Evolutionary conservation across 2,113 vertebrate genomes (phyloP).

Genomic region (Hypomesus transpacificus): DNA sequence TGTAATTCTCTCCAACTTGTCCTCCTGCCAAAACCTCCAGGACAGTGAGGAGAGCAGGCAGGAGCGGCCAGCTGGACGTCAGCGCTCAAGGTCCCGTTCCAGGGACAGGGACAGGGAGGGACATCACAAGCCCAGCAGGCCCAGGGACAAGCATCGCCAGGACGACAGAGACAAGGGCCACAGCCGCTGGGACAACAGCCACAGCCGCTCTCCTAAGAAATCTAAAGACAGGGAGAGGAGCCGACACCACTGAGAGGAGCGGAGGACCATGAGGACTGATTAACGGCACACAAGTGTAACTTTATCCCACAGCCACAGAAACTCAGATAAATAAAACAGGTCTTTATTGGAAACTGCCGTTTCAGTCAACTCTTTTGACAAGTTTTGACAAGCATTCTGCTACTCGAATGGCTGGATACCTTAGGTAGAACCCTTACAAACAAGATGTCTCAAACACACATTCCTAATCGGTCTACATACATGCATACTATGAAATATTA

Average conservation of each 20-base stretch:
- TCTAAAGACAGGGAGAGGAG: constrained; percentile 83
- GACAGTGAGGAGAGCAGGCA: constrained; percentile 68
- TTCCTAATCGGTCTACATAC: too few species aligned
- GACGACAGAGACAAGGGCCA: constrained; percentile 65
- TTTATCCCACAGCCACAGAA: neutral
- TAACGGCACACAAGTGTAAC: neutral
- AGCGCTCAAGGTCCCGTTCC: constrained; percentile 69
- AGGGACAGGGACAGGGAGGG: constrained; percentile 71
- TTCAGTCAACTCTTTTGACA: neutral
- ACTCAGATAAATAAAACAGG: neutral
- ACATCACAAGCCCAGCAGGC: constrained; percentile 58
- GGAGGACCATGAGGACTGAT: neutral
- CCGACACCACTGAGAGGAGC: constrained; percentile 70
- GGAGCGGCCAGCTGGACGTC: constrained; percentile 68
- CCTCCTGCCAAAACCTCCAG: constrained; percentile 28
- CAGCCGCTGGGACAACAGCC: constrained; percentile 63
- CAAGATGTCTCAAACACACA: too few species aligned
- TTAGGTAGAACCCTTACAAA: too few species aligned
- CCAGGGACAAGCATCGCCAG: constrained; percentile 66
- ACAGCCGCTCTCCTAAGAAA: constrained; percentile 79
- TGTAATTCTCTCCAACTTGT: neutral
- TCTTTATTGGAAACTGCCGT: neutral
- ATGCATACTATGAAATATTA: too few species aligned
- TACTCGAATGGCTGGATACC: too few species aligned
- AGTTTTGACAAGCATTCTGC: too few species aligned